Percentiles rank a stretch among this genome's conserved stretches.
phyloP scores from a whole-genome alignment of 2,797 vertebrate species.

The Eutrigla gurnardus region DNA sequence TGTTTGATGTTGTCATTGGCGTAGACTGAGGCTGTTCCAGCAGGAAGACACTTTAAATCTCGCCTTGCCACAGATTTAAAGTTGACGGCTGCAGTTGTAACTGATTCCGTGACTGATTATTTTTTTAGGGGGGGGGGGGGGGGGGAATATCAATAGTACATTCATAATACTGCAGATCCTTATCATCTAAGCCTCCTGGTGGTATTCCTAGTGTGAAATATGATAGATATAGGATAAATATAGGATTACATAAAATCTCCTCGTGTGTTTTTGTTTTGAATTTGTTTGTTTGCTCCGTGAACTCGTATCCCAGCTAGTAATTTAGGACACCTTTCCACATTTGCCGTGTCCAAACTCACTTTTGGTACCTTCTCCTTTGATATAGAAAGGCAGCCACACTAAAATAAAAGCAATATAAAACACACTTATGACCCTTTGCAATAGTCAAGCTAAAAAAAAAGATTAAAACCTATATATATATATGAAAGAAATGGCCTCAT shows the following conservation, averaged over 20 bases:
- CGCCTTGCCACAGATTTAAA: slow-evolving; percentile 41
- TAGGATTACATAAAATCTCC: slow-evolving; percentile 1
- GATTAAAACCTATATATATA: slow-evolving; percentile 9
- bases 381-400: background rate
- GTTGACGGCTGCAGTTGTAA: slow-evolving; percentile 23
- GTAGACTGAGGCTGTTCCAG: slow-evolving; percentile 47
- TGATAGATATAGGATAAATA: background rate
- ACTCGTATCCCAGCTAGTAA: background rate
- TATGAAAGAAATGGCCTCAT: background rate
- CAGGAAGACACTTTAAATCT: slow-evolving; percentile 47
- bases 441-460: slow-evolving; percentile 15
- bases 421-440: slow-evolving; percentile 10
- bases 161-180: slow-evolving; percentile 10
- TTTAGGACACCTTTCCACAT: background rate
- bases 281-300: slow-evolving; percentile 3
- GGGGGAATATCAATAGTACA: slow-evolving; percentile 21
- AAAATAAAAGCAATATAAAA: slow-evolving; percentile 24
- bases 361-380: background rate
- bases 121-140: no score
- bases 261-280: background rate
- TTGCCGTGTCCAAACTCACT: no score
- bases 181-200: slow-evolving; percentile 14
- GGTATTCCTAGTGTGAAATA: slow-evolving; percentile 7
- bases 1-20: slow-evolving; percentile 56
- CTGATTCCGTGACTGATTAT: slow-evolving; percentile 33